Evolutionary conservation across 2,888 invertebrate species (phyloP).

Genomic region (Sepioteuthis lessoniana): DNA sequence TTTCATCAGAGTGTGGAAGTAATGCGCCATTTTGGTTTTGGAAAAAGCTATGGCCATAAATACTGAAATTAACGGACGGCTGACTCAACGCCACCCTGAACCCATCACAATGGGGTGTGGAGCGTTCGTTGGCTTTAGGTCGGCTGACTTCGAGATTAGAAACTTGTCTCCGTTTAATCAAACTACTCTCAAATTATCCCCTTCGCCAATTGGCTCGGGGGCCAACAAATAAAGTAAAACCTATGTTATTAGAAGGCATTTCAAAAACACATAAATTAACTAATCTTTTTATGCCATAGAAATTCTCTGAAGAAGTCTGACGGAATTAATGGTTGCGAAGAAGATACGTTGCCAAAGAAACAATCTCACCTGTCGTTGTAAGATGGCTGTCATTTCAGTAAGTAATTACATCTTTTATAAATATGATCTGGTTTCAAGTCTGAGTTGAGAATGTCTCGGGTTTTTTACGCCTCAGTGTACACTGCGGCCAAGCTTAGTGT

Average conservation of each 20-base stretch:
- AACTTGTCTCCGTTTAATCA: not conserved
- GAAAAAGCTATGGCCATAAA: not conserved
- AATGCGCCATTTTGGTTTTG: not conserved
- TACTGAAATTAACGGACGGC: not conserved
- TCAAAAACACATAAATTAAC: conserved; percentile 16
- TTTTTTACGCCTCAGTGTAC: not conserved
- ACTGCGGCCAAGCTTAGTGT: not conserved
- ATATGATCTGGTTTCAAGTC: not conserved
- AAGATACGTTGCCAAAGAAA: not conserved
- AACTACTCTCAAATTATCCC: not conserved
- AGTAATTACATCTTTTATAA: not conserved
- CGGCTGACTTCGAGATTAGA: not conserved
- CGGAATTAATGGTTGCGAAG: not conserved
- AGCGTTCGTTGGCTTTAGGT: not conserved
- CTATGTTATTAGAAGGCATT: not conserved
- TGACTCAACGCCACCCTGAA: not conserved
- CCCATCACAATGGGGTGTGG: not conserved
- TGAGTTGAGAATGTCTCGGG: not conserved
- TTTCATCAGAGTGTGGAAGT: not conserved
- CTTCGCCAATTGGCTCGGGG: not conserved
- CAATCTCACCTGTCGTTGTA: not conserved
- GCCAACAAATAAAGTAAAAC: conserved; percentile 33
- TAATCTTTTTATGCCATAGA: conserved; percentile 15
- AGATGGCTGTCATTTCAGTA: not conserved
- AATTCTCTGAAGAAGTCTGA: not conserved